Evolutionary conservation across 2,888 invertebrate genomes (phyloP).

Genomic region (Lasioglossum zephyrum): DNA sequence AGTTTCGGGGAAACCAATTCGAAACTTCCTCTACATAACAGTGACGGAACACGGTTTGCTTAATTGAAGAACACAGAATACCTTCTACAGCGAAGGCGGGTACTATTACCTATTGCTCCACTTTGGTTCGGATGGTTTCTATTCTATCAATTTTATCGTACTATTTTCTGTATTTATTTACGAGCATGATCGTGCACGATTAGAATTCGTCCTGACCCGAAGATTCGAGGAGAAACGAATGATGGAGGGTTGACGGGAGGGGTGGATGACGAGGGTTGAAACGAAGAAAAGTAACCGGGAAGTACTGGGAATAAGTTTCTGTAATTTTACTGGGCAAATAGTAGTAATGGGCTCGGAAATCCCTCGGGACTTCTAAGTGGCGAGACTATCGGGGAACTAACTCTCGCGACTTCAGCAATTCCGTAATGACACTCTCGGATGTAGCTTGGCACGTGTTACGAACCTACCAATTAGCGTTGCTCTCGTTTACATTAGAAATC

Average conservation of each 20-base stretch:
- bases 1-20: conserved; percentile 3
- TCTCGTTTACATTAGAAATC: conserved; percentile 70
- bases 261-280: not conserved
- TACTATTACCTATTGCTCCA: not conserved
- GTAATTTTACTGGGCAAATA: conserved; percentile 64
- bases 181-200: not conserved
- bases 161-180: too few relatives aligned
- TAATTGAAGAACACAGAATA: conserved; percentile 11
- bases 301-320: conserved; percentile 52
- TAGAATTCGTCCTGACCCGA: not conserved
- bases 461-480: conserved; percentile 68
- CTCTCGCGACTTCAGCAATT: conserved; percentile 68
- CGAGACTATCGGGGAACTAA: conserved; percentile 51
- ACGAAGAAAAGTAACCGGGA: conserved; percentile 15
- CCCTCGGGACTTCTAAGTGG: conserved; percentile 54
- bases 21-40: conserved; percentile 1
- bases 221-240: not conserved
- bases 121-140: not conserved
- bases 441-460: conserved; percentile 65
- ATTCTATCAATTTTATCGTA: not conserved
- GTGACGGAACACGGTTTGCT: conserved; percentile 7
- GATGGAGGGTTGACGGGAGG: not conserved
- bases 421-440: conserved; percentile 66
- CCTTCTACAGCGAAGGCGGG: not conserved
- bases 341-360: conserved; percentile 56